Evolutionary conservation across 2,113 vertebrate species (phyloP), one percentile per base, ranked within the genome.

Genomic region (Perognathus longimembris): DNA sequence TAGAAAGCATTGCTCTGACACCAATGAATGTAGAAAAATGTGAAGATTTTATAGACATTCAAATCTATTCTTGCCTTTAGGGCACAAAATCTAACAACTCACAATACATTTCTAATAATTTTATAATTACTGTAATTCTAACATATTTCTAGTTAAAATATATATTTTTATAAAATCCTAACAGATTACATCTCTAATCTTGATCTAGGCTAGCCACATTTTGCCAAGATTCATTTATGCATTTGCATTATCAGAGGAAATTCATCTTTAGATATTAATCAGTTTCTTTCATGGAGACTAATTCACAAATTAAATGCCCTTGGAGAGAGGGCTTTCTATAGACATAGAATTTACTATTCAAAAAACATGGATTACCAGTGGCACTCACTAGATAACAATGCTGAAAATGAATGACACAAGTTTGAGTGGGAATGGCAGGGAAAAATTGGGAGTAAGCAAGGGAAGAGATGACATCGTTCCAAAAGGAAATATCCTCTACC

Each of bases 111-210:
- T 83, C 54, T 92, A 89, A 61, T 59, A 57, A 21, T 10, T 18
- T 28, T 42, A 14, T 32, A 77, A 15, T 61, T 78, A 66, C 34
- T 80, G 17, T 45, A 12, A 8, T 8, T 34, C 18, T 63, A 74
- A 32, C 70, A 38, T 76, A 90, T 87, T 71, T 80, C 45, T 91
- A 89, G 45, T 76, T 88, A 80, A 38, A 92, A 26, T 77, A 80
- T 26, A 32, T 4, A 75, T n/a, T 87, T 82, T 92, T 50, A 2
- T 74, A 74, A 89, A 84, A 64, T 64, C 59, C 18, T 26, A 69
- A 75, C 36, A 91, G 26, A 78, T 92, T 42, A 87, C 36, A 69
- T 71, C 40, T 10, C 26, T 40, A 28, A 63, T 64, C 26, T 87
- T 81, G 22, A 1, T 87, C 38, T 89, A n/a, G 26, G 34, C 38